phyloP scores from a whole-genome alignment of 2,113 vertebrate species.

The Leptocoma aspasia region DNA sequence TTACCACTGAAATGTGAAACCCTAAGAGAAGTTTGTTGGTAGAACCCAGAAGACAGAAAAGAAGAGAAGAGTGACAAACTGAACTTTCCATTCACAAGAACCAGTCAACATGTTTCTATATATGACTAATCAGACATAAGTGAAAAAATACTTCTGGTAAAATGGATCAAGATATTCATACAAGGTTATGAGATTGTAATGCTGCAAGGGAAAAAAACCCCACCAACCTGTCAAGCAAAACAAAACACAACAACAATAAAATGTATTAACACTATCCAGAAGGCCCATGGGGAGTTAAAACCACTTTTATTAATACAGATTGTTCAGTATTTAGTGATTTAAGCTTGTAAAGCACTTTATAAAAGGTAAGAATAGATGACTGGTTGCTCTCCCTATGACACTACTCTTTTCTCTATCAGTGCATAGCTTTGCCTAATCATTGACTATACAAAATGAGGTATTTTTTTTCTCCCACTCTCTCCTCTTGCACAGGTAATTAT shows the following conservation, averaged over 20 bases:
- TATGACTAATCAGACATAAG: background rate
- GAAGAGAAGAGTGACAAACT: background rate
- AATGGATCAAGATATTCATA: background rate
- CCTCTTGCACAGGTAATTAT: background rate
- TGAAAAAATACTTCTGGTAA: background rate
- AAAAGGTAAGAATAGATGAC: background rate
- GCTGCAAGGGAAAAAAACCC: rapidly evolving
- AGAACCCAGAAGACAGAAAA: background rate
- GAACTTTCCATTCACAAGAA: background rate
- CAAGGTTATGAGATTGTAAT: background rate
- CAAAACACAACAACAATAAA: background rate
- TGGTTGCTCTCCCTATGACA: background rate
- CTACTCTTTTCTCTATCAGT: background rate
- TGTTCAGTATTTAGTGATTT: background rate
- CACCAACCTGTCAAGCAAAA: background rate
- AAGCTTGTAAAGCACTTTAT: background rate
- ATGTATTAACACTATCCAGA: background rate
- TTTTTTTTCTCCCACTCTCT: background rate
- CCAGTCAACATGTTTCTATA: background rate
- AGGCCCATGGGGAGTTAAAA: background rate
- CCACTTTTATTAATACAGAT: background rate
- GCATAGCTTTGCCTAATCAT: background rate
- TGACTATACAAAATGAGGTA: background rate
- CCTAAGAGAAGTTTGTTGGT: background rate
- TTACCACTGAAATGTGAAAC: background rate